Conservation (phyloP, 2,888 invertebrate genomes). For the Odontocolon sp. region DNA sequence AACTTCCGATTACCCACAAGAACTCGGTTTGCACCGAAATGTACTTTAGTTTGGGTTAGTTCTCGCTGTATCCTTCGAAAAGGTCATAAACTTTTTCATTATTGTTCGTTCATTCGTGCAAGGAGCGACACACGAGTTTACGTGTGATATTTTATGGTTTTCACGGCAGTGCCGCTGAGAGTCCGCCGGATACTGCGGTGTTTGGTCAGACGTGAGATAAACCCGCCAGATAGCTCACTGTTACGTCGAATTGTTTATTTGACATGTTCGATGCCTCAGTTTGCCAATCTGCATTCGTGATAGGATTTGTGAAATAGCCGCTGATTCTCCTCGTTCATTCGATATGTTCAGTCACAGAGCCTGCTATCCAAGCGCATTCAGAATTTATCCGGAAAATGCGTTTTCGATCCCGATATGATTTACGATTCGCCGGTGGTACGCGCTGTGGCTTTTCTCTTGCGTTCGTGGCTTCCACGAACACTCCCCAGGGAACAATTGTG, state of each 20-base stretch:
- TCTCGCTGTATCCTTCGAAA: neutral
- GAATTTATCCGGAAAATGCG: slow-evolving; percentile 27
- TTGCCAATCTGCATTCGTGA: slow-evolving; percentile 7
- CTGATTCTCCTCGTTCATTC: neutral
- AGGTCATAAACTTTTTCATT: neutral
- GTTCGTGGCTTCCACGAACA: slow-evolving; percentile 3
- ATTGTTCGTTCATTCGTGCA: neutral
- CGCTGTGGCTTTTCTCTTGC: slow-evolving; percentile 1
- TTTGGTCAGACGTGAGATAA: neutral
- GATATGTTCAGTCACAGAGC: slow-evolving; percentile 2
- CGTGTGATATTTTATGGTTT: slow-evolving; percentile 1
- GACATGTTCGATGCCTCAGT: slow-evolving; percentile 22
- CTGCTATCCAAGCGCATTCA: neutral
- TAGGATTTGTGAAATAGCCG: slow-evolving; percentile 19
- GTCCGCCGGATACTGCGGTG: neutral
- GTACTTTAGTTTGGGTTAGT: neutral
- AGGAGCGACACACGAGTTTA: neutral
- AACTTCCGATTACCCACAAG: neutral
- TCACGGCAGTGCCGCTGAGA: neutral
- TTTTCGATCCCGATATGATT: slow-evolving; percentile 45
- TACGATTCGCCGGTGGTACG: slow-evolving; percentile 12
- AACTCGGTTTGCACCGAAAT: neutral
- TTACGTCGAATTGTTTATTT: slow-evolving; percentile 27
- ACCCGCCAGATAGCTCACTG: neutral
- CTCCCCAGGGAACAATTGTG: slow-evolving; percentile 14